A percentile compares a stretch with the other conserved stretches of the same genome.
Conservation (phyloP, 2,888 invertebrate genomes). For the Anthrax anthrax region DNA sequence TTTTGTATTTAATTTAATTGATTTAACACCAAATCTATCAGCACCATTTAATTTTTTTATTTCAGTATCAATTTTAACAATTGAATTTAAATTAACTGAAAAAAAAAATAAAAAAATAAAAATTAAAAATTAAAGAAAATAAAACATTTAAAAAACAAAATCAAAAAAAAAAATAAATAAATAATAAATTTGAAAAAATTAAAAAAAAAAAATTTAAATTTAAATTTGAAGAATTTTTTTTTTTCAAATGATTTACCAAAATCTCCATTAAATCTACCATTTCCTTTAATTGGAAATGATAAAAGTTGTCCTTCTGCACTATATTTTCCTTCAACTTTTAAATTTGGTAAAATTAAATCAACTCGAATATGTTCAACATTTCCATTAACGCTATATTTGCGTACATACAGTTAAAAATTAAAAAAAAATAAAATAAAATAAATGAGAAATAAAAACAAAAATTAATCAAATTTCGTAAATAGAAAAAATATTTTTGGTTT, state of each 20-base stretch:
- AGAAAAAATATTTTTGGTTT: neutral
- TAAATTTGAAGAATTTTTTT: neutral
- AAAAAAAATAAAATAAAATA: neutral
- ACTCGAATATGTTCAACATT: conserved; percentile 36
- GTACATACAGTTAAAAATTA: neutral
- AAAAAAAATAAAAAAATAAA: conserved; percentile 1
- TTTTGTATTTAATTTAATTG: conserved; percentile 51
- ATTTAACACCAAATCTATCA: conserved; percentile 46
- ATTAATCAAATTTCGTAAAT: neutral
- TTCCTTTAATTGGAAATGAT: conserved; percentile 21
- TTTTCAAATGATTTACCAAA: conserved; percentile 20
- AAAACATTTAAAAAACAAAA: neutral
- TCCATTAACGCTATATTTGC: conserved; percentile 14
- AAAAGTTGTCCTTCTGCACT: conserved; percentile 20
- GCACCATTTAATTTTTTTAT: conserved; percentile 25
- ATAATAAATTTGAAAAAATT: too few species aligned
- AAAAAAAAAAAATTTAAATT: neutral
- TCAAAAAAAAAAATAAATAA: too few species aligned
- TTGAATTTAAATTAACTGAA: neutral
- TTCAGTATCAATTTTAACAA: neutral
- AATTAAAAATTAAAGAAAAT: neutral
- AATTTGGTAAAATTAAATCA: conserved; percentile 35
- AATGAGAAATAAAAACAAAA: neutral
- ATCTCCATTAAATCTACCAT: conserved; percentile 9
- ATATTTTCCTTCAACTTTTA: conserved; percentile 12